phyloP scores from a whole-genome alignment of 2,113 vertebrate species.

The Pseudopipra pipra region DNA sequence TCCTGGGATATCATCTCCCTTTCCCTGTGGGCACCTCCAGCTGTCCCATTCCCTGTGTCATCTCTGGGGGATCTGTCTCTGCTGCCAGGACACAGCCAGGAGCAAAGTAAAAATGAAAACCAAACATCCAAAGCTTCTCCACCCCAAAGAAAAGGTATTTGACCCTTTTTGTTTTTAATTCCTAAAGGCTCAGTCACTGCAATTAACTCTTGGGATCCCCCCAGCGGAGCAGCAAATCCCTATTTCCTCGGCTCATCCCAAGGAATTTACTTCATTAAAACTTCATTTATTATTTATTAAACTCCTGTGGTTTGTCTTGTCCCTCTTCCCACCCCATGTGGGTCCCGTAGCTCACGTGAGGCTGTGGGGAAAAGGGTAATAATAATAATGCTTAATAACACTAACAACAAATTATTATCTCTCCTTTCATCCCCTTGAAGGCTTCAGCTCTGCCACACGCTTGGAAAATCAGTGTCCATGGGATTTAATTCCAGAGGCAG shows the following conservation, averaged over 20 bases:
- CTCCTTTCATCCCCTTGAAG: not conserved
- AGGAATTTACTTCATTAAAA: not conserved
- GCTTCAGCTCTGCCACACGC: not conserved
- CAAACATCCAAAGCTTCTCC: not conserved
- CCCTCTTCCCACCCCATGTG: not conserved
- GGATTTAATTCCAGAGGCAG: not conserved
- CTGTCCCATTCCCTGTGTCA: not conserved
- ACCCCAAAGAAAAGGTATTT: not conserved
- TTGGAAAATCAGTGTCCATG: not conserved
- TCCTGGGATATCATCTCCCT: accelerated
- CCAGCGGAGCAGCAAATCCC: not conserved
- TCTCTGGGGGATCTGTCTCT: not conserved
- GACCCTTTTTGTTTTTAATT: not conserved
- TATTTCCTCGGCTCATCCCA: not conserved
- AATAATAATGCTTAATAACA: not conserved
- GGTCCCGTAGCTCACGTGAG: accelerated
- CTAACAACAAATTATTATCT: not conserved
- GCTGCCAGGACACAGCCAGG: not conserved
- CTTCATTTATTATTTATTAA: not conserved
- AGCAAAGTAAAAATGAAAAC: not conserved
- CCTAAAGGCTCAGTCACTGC: not conserved
- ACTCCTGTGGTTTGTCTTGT: not conserved
- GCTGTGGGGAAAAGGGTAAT: not conserved
- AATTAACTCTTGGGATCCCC: not conserved
- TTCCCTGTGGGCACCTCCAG: accelerated